These are phyloP conservation scores for Syngnathoides biaculeatus DNA, from an alignment of 2,113 vertebrate genomes.

Conservation along the genomic window DNA sequence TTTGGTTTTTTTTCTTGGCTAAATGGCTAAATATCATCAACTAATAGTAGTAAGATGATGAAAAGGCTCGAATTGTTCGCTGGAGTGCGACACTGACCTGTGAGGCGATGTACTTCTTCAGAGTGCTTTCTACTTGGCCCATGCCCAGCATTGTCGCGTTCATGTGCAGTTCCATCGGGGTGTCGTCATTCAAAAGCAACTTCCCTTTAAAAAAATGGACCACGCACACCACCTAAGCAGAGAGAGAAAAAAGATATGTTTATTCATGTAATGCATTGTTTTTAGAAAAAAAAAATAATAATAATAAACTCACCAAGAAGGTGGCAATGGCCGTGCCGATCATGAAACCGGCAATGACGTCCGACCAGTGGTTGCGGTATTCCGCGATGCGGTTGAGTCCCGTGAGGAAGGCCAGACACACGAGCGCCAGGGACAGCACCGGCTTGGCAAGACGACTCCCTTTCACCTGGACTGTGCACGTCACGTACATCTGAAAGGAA, in stretches of 20 bases:
- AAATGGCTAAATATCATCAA: too few species aligned
- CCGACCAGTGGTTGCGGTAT: constrained; percentile 98
- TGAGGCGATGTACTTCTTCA: constrained; percentile 88
- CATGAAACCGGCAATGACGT: constrained; percentile 94
- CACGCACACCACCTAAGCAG: constrained; percentile 88
- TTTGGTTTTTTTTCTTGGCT: too few species aligned
- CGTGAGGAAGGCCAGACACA: constrained; percentile 94
- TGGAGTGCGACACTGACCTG: constrained; percentile 64
- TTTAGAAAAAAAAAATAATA: neutral
- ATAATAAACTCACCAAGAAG: constrained; percentile 85
- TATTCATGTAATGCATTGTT: neutral
- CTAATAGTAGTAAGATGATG: too few species aligned
- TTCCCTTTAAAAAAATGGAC: constrained; percentile 97
- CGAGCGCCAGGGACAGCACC: constrained; percentile 86
- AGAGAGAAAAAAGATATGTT: neutral
- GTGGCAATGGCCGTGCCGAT: constrained; percentile 91
- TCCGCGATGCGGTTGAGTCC: constrained; percentile 97
- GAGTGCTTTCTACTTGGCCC: constrained; percentile 85
- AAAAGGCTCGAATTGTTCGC: too few species aligned
- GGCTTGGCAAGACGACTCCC: constrained; percentile 94
- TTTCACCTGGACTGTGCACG: constrained; percentile 89
- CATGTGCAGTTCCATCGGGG: constrained; percentile 68
- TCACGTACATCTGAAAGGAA: constrained; percentile 91
- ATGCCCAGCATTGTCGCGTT: constrained; percentile 80
- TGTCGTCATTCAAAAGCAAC: constrained; percentile 80